These are phyloP conservation scores for Oryzias melastigma DNA, from an alignment of 2,113 vertebrate genomes.

Conservation along the genomic window DNA sequence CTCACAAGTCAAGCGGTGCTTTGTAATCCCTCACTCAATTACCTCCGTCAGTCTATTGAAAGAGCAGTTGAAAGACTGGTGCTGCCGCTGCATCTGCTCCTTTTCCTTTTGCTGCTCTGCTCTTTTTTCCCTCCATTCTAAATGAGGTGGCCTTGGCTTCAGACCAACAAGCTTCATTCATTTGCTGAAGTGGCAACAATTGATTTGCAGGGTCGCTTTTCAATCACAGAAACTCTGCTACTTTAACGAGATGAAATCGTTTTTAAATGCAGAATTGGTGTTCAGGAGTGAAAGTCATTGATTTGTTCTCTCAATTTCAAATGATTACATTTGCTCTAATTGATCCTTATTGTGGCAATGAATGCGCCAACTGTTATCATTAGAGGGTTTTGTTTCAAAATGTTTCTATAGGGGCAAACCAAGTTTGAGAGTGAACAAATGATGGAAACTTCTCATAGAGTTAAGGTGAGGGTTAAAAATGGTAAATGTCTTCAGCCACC, in stretches of 20 bases:
- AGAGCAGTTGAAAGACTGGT: constrained; percentile 31
- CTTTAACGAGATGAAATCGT: background rate
- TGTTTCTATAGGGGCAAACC: too few species aligned
- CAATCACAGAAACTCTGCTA: constrained; percentile 1
- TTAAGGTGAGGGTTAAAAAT: too few species aligned
- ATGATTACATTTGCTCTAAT: too few species aligned
- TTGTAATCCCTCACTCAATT: constrained; percentile 59
- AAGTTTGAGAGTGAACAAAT: too few species aligned
- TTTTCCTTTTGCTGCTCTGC: constrained; percentile 10
- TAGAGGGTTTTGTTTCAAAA: too few species aligned
- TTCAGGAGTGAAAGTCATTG: background rate
- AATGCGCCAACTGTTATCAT: too few species aligned
- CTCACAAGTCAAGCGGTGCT: constrained; percentile 49
- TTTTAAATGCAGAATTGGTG: background rate
- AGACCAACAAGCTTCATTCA: constrained; percentile 1
- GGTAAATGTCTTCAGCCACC: too few species aligned
- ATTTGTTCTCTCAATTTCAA: too few species aligned
- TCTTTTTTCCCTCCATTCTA: constrained; percentile 1
- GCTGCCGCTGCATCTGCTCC: constrained; percentile 31
- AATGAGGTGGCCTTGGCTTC: constrained; percentile 13
- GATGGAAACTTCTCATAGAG: too few species aligned
- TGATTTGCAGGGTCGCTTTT: constrained; percentile 9
- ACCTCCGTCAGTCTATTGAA: constrained; percentile 49
- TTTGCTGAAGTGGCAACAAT: constrained; percentile 9
- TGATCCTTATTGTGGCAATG: too few species aligned